phyloP scores from a whole-genome alignment of 2,888 invertebrate genomes.

The Drosophila subsilvestris region DNA sequence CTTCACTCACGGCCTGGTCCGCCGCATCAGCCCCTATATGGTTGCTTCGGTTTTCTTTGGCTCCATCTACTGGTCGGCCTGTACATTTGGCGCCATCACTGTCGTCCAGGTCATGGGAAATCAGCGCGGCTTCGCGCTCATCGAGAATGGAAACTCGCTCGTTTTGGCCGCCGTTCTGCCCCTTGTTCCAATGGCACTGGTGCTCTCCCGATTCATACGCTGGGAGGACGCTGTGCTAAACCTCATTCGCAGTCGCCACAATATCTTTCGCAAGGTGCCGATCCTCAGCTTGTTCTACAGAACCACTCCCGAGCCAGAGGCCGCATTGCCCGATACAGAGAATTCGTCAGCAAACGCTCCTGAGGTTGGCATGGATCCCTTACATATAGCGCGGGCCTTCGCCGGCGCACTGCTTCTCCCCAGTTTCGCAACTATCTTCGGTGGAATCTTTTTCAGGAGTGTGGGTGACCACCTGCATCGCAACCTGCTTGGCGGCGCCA shows the following conservation, averaged over 20 bases:
- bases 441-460: conserved; percentile 93
- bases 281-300: conserved; percentile 85
- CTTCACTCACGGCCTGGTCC: conserved; percentile 92
- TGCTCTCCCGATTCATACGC: conserved; percentile 96
- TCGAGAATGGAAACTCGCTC: conserved; percentile 97
- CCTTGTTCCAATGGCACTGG: conserved; percentile 95
- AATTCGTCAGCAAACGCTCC: conserved; percentile 86
- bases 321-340: conserved; percentile 57
- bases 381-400: conserved; percentile 94
- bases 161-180: conserved; percentile 95
- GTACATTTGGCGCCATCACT: conserved; percentile 97
- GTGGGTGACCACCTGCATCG: conserved; percentile 95
- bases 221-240: conserved; percentile 97
- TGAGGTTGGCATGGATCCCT: conserved; percentile 88
- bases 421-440: conserved; percentile 95
- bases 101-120: conserved; percentile 97
- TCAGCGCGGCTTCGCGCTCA: conserved; percentile 94
- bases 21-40: conserved; percentile 95
- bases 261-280: conserved; percentile 86
- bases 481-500: conserved; percentile 95
- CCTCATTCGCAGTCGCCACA: conserved; percentile 89
- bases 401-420: conserved; percentile 97
- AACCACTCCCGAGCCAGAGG: not conserved
- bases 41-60: conserved; percentile 93
- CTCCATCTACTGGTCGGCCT: conserved; percentile 97